phyloP scores from a whole-genome alignment of 2,888 invertebrate species.

The Drosophila demipolita region DNA sequence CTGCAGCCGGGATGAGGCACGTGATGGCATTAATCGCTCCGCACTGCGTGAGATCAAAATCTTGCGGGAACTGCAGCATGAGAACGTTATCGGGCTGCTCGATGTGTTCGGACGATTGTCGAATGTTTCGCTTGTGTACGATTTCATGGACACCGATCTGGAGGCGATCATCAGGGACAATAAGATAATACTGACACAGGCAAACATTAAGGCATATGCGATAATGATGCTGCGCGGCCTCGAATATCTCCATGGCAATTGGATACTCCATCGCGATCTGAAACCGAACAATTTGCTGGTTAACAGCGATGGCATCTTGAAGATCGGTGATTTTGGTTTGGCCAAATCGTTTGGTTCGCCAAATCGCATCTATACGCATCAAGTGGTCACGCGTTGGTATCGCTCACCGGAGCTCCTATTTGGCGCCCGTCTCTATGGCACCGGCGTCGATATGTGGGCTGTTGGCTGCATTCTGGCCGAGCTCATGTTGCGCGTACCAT shows the following conservation, averaged over 20 bases:
- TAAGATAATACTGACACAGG: conserved; percentile 94
- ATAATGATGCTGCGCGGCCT: conserved; percentile 97
- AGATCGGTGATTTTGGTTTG: conserved; percentile 99
- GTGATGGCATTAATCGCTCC: conserved; percentile 99
- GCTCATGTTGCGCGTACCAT: conserved; percentile 94
- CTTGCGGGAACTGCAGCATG: conserved; percentile 96
- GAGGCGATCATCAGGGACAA: conserved; percentile 97
- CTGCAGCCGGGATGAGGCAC: conserved; percentile 96
- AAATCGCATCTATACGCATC: conserved; percentile 97
- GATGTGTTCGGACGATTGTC: conserved; percentile 99
- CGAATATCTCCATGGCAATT: conserved; percentile 97
- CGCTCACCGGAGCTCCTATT: conserved; percentile 97
- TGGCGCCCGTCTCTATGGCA: conserved; percentile 97
- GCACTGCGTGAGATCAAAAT: conserved; percentile 99
- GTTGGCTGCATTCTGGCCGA: conserved; percentile 99
- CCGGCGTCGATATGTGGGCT: conserved; percentile 99
- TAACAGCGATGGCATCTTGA: conserved; percentile 95
- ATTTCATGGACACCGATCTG: conserved; percentile 99
- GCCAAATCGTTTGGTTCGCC: conserved; percentile 99
- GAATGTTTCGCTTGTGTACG: conserved; percentile 98
- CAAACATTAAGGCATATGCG: conserved; percentile 97
- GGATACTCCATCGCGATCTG: conserved; percentile 99
- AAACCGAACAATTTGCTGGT: conserved; percentile 99
- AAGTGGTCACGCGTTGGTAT: conserved; percentile 98
- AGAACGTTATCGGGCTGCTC: conserved; percentile 95